Base-by-base conservation (phyloP, 2,888 invertebrate species). In the Aquatica leii region DNA sequence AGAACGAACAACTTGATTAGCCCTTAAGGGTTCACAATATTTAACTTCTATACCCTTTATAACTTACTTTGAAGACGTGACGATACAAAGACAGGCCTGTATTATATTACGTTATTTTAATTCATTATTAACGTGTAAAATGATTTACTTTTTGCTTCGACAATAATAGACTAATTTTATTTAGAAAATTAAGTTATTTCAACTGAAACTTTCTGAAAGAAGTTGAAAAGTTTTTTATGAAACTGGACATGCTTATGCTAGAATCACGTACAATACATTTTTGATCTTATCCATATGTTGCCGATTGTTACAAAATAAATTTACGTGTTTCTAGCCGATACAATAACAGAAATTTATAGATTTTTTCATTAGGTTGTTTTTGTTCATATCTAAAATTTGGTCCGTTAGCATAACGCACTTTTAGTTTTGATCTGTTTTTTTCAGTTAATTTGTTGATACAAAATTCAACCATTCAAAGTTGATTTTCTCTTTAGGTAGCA, bases 1-100 rank as follows among this genome's bases (percentile, higher is more conserved):
- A 55, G 59, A 63, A 58, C 53, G 56, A 55, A 63, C 59, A 63
- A 53, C 57, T 57, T 65, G 61, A 65, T 65, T 65, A 65, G 61
- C 58, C 61, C 61, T 57, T 35, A 14, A 53, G 65, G 65, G 15
- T 53, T 43, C 52, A 49, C 60, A 61, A 54, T 57, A 61, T 60
- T 54, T 49, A 55, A 57, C 57, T 15, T 50, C 60, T 37, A 17
- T 52, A 52, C 35, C 51, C 58, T 54, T 50, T 24, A 24, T 24
- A 6, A 24, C 6, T 4, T 6, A 24, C 24, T 24, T 24, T 6
- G 24, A 24, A 6, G 6, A 24, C 24, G 24, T 24, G 24, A 46
- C 9, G 4, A 3, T 46, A 20, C 18, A 18, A 46, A 17, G 18
- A 11, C 11, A 46, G 18, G n/a, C 18, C 46, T 46, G 11, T 18